These are phyloP conservation scores for Scaptomyza cyrtandrae DNA, from an alignment of 2,888 invertebrate species.

Conservation along the genomic window DNA sequence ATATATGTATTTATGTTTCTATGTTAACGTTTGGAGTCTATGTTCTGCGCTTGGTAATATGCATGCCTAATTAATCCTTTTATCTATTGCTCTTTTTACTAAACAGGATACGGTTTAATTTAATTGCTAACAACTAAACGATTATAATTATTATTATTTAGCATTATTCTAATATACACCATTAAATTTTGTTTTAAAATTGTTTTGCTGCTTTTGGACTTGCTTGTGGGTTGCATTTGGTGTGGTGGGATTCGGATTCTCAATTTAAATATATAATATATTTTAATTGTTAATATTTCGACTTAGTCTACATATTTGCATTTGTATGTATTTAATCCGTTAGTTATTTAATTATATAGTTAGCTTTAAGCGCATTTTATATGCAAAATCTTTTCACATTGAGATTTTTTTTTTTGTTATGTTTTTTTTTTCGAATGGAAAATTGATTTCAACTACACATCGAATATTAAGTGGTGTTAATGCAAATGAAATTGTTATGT, in stretches of 20 bases:
- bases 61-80: conserved; percentile 31
- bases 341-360: conserved; percentile 36
- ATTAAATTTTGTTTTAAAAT: conserved; percentile 2
- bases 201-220: conserved; percentile 56
- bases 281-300: conserved; percentile 27
- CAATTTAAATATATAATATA: conserved; percentile 34
- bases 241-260: conserved; percentile 74
- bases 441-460: conserved; percentile 63
- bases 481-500: conserved; percentile 48
- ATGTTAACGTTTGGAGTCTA: conserved; percentile 40
- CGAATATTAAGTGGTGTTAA: conserved; percentile 44
- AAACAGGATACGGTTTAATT: conserved; percentile 25
- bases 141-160: conserved; percentile 30
- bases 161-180: conserved; percentile 30
- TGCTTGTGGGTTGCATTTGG: conserved; percentile 72
- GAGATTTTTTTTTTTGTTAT: conserved; percentile 38
- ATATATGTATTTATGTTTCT: conserved; percentile 22
- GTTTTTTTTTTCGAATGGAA: conserved; percentile 31
- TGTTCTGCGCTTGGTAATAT: conserved; percentile 31
- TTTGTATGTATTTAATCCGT: conserved; percentile 19
- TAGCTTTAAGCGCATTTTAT: conserved; percentile 42
- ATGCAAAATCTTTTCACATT: conserved; percentile 54
- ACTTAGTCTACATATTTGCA: conserved; percentile 41
- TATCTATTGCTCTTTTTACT: conserved; percentile 42
- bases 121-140: conserved; percentile 34